These are phyloP conservation scores for Nansenia antarctica DNA, from an alignment of 2,113 vertebrate species.

Conservation along the genomic window DNA sequence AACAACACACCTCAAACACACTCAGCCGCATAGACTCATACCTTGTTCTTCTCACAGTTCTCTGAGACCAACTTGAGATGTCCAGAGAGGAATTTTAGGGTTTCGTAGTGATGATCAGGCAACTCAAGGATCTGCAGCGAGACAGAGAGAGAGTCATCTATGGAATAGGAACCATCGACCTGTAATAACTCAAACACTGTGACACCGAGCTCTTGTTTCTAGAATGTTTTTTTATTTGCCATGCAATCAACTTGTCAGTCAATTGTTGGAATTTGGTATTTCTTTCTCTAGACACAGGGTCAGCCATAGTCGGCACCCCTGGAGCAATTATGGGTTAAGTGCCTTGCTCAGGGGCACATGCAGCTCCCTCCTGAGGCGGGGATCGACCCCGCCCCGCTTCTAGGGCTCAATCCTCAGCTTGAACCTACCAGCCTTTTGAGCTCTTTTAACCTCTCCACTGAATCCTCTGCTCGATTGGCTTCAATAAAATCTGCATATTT, in stretches of 20 bases:
- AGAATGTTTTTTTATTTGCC: too few relatives aligned
- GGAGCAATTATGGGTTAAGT: too few relatives aligned
- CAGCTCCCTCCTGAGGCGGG: too few relatives aligned
- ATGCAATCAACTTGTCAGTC: too few relatives aligned
- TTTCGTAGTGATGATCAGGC: conserved; percentile 95
- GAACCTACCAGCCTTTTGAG: conserved; percentile 92
- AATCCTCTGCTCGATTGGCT: conserved; percentile 93
- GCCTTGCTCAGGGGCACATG: too few relatives aligned
- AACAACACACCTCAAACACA: too few relatives aligned
- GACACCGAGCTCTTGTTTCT: neutral
- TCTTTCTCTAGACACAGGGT: too few relatives aligned
- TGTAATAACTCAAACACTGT: neutral
- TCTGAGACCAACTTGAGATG: conserved; percentile 95
- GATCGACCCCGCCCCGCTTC: too few relatives aligned
- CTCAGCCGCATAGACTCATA: conserved; percentile 54
- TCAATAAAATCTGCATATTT: conserved; percentile 97
- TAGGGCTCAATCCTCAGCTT: too few relatives aligned
- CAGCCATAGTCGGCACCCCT: too few relatives aligned
- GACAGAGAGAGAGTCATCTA: conserved; percentile 1
- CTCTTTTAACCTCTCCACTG: conserved; percentile 89
- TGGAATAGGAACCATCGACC: neutral
- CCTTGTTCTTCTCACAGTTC: conserved; percentile 98
- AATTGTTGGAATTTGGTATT: too few relatives aligned
- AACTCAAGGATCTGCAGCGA: conserved; percentile 86
- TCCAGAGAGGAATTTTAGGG: conserved; percentile 94